These are phyloP conservation scores for Anthophora plumipes DNA, from an alignment of 2,888 invertebrate species.

Conservation along the genomic window DNA sequence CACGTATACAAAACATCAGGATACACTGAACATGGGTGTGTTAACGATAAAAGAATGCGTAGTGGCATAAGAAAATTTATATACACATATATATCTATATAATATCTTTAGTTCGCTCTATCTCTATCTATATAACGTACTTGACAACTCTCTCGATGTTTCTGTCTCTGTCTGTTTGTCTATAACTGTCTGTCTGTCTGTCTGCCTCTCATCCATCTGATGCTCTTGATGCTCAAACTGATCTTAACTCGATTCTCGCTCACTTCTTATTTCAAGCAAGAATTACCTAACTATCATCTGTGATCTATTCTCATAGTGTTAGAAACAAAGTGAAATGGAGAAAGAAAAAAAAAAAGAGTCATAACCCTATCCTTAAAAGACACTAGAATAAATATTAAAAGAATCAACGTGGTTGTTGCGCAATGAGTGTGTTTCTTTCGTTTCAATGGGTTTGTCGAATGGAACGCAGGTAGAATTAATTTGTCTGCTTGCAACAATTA, in stretches of 20 bases:
- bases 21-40: constrained; percentile 63
- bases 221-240: constrained; percentile 55
- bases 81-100: neutral
- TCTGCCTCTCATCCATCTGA: constrained; percentile 74
- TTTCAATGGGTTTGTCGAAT: constrained; percentile 61
- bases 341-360: neutral
- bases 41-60: constrained; percentile 69
- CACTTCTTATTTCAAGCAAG: constrained; percentile 63
- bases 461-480: constrained; percentile 57
- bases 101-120: constrained; percentile 64
- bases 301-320: constrained; percentile 45
- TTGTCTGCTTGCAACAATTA: constrained; percentile 57
- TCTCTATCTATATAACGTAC: constrained; percentile 67
- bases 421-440: constrained; percentile 50
- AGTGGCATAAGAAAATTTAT: constrained; percentile 59
- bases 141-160: constrained; percentile 64
- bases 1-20: neutral
- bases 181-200: constrained; percentile 70
- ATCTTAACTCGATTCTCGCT: constrained; percentile 67
- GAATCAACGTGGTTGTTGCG: neutral
- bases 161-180: constrained; percentile 69
- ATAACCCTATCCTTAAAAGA: neutral
- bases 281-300: constrained; percentile 44
- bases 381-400: neutral
- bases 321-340: constrained; percentile 2